Base-by-base conservation (phyloP, 1,140 invertebrate species). In the Pectinophora gossypiella region DNA sequence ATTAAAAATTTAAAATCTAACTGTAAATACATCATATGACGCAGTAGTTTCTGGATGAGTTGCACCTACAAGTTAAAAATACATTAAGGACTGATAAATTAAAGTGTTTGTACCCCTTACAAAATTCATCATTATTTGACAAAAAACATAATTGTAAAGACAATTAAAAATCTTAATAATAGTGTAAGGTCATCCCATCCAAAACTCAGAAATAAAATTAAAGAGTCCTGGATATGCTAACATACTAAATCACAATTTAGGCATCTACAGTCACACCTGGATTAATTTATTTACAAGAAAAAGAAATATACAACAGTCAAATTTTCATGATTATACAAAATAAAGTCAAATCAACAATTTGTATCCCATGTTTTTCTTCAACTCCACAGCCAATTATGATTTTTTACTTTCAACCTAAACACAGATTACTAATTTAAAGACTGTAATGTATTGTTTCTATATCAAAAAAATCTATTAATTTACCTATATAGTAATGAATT, bases 1-100 rank as follows among this genome's bases (percentile, higher is more conserved):
- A 67, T 68, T 64, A 72, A 65, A 63, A 76, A 75, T 72, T 62
- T 62, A 55, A 54, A 60, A 46, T 45, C 60, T 76, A 77, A 56
- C 64, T 72, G 72, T 69, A 73, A 67, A 43, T 54, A 48, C 71
- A 77, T 79, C 71, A 76, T 53, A 67, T 68, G 70, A 77, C 76
- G 73, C 61, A 71, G 49, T 42, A 61, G 47, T 40, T 61, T 73
- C 54, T 59, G 61, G 67, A 77, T 71, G 74, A 73, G 64, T 46
- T 69, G 66, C 47, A 68, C 59, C 68, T 62, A 68, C 36, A 15
- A 15, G n/a, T 32, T 32, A 32, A 9, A n/a, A 32, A 32, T n/a
- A 32, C 27, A 32, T 9, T n/a, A 32, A 32, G 9, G 27, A 9
- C 27, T 23, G 9, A 32, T 32, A n/a, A n/a, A n/a, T n/a, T n/a